These are phyloP conservation scores for Caracal caracal DNA, from an alignment of 2,113 vertebrate genomes.

Conservation along the genomic window DNA sequence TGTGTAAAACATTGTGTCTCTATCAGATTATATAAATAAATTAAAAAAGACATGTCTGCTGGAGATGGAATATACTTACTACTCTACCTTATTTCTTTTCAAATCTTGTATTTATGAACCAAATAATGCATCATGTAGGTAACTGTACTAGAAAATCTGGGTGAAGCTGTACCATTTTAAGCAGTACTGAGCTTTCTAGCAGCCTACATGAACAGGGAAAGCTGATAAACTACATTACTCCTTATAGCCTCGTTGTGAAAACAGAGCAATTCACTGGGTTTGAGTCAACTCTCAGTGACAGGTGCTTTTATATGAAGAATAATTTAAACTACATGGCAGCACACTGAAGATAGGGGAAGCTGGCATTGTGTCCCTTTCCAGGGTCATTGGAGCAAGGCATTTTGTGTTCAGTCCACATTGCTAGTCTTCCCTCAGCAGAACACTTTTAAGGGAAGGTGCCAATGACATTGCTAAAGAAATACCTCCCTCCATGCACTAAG, in stretches of 20 bases:
- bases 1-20: neutral
- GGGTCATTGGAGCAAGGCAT: neutral
- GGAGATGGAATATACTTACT: neutral
- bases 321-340: neutral
- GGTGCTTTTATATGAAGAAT: neutral
- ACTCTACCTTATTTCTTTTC: neutral
- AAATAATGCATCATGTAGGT: neutral
- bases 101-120: neutral
- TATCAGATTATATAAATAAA: constrained; percentile 9
- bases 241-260: neutral
- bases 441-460: neutral
- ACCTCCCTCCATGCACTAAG: neutral
- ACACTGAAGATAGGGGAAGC: neutral
- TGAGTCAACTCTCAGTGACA: neutral
- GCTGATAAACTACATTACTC: neutral
- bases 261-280: neutral
- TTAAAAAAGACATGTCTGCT: neutral
- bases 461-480: neutral
- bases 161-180: neutral
- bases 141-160: neutral
- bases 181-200: neutral
- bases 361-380: neutral
- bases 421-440: neutral
- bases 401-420: neutral
- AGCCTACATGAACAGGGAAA: neutral